Evolutionary conservation across 1,140 invertebrate genomes (phyloP).

Genomic region (Formica exsecta): DNA sequence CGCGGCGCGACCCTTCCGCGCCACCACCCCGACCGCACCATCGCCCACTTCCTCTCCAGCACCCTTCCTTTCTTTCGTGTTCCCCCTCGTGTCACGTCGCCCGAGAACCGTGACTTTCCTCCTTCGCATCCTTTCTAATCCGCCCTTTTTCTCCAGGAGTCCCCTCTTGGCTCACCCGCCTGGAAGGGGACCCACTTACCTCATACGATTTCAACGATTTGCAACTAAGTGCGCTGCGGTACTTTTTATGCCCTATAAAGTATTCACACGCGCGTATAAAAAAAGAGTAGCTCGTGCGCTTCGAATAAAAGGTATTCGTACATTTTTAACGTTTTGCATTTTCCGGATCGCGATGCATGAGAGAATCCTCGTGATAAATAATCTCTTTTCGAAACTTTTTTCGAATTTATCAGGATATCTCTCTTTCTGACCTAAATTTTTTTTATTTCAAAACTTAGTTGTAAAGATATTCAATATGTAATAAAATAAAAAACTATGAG

Average conservation of each 20-base stretch:
- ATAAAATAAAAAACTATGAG: neutral
- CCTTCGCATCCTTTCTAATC: slow-evolving; percentile 62
- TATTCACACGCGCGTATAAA: slow-evolving; percentile 21
- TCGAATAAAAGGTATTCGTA: slow-evolving; percentile 8
- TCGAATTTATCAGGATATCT: neutral
- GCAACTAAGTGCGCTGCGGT: neutral
- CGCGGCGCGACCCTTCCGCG: slow-evolving; percentile 48
- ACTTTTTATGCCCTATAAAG: slow-evolving; percentile 38
- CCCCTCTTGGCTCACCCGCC: neutral
- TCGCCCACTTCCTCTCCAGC: slow-evolving; percentile 44
- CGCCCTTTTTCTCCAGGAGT: slow-evolving; percentile 40
- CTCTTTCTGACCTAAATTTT: neutral
- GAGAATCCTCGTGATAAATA: neutral
- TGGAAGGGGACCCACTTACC: neutral
- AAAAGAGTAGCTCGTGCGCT: slow-evolving; percentile 4
- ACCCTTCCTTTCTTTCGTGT: slow-evolving; percentile 34
- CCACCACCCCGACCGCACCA: slow-evolving; percentile 18
- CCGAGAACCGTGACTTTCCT: slow-evolving; percentile 26
- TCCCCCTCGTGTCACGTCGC: neutral
- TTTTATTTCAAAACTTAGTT: slow-evolving; percentile 4
- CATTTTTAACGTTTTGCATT: slow-evolving; percentile 31
- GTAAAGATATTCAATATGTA: neutral
- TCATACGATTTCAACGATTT: slow-evolving; percentile 19
- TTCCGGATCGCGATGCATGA: neutral
- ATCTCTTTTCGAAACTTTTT: slow-evolving; percentile 7